These are phyloP conservation scores for Drosophila rellima DNA, from an alignment of 2,888 invertebrate genomes.

Conservation along the genomic window DNA sequence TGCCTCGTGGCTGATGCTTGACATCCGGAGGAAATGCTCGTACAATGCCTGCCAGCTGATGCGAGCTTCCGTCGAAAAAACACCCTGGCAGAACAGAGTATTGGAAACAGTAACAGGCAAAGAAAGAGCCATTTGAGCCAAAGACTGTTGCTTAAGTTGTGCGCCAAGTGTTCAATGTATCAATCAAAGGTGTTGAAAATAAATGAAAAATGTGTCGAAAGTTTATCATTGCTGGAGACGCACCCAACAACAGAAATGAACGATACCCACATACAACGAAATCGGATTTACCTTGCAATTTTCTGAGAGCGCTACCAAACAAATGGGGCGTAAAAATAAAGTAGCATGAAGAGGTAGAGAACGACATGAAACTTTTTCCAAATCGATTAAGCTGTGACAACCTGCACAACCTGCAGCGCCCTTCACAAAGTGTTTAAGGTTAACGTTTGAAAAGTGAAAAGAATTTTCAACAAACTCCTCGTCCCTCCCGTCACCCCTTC, in stretches of 20 bases:
- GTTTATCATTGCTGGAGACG: constrained; percentile 73
- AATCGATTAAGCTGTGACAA: constrained; percentile 80
- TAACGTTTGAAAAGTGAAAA: constrained; percentile 74
- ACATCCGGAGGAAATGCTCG: constrained; percentile 59
- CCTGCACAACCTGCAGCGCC: constrained; percentile 31
- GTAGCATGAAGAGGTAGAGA: constrained; percentile 53
- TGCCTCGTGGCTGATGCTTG: constrained; percentile 24
- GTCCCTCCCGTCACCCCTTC: too few species aligned
- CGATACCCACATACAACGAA: constrained; percentile 24
- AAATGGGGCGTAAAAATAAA: constrained; percentile 78
- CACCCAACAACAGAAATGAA: constrained; percentile 30
- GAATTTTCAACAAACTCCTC: constrained; percentile 45
- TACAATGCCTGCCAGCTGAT: constrained; percentile 70
- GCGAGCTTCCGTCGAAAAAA: constrained; percentile 56
- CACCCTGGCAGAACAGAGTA: constrained; percentile 16
- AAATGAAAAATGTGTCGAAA: constrained; percentile 84
- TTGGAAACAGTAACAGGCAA: constrained; percentile 1
- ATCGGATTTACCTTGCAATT: constrained; percentile 58
- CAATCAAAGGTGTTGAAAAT: constrained; percentile 84
- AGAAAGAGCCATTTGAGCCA: constrained; percentile 33
- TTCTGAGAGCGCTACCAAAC: constrained; percentile 52
- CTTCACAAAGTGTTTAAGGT: constrained; percentile 68
- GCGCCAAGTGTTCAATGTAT: constrained; percentile 81
- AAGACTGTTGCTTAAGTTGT: constrained; percentile 68
- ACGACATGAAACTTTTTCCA: constrained; percentile 71